A percentile compares a stretch with the other conserved stretches of the same genome.
phyloP scores from a whole-genome alignment of 2,113 vertebrate genomes.

The Colistium nudipinnis region DNA sequence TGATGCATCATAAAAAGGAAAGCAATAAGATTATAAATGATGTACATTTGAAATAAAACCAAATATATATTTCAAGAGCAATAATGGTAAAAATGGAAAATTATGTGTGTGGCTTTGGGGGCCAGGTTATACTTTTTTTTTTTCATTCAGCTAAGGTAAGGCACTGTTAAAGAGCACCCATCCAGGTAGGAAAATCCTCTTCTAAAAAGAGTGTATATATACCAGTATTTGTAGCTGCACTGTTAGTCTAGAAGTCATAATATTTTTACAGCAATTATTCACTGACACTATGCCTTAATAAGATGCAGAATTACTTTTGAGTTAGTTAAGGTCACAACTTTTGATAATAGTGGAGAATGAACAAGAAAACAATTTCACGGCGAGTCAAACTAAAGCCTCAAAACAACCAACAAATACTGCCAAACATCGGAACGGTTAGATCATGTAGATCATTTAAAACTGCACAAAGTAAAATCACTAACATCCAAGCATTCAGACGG shows the following conservation, averaged over 20 bases:
- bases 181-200: background rate
- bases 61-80: too few relatives aligned
- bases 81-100: too few relatives aligned
- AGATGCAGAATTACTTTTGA: background rate
- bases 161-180: background rate
- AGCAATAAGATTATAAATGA: too few relatives aligned
- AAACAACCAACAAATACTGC: constrained; percentile 34
- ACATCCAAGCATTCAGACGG: constrained; percentile 22
- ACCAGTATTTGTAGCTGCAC: background rate
- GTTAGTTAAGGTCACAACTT: background rate
- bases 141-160: too few relatives aligned
- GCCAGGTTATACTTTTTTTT: too few relatives aligned
- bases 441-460: constrained; percentile 46
- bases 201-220: background rate
- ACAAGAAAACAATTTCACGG: constrained; percentile 4
- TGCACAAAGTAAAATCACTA: constrained; percentile 37
- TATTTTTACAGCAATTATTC: background rate
- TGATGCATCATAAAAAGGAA: too few relatives aligned
- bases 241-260: background rate
- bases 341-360: background rate
- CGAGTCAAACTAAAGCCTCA: background rate
- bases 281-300: background rate
- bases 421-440: too few relatives aligned
- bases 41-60: too few relatives aligned
- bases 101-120: too few relatives aligned